Conservation (phyloP, 2,888 invertebrate genomes). For the Parnassius orleans region DNA sequence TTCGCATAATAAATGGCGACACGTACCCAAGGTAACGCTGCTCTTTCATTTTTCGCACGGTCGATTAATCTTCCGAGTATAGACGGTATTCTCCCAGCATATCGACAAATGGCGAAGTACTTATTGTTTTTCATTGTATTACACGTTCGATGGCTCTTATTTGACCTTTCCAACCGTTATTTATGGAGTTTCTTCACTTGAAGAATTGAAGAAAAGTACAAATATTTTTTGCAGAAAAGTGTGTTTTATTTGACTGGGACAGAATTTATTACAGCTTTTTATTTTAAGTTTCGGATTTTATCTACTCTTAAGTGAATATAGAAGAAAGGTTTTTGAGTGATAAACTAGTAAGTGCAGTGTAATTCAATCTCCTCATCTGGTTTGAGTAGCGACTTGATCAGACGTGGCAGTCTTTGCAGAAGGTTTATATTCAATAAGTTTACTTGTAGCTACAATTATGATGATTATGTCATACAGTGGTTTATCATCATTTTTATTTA, state of each 20-base stretch:
- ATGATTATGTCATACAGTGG: too few species aligned
- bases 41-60: slow-evolving; percentile 66
- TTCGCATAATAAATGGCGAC: slow-evolving; percentile 63
- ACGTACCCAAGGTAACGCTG: slow-evolving; percentile 59
- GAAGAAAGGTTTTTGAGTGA: too few species aligned
- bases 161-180: slow-evolving; percentile 13
- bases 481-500: too few species aligned
- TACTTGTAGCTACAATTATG: too few species aligned
- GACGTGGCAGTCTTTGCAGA: too few species aligned
- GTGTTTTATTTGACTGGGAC: background rate
- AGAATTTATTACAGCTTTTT: too few species aligned
- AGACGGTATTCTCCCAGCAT: slow-evolving; percentile 21
- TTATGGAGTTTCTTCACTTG: background rate
- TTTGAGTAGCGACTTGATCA: too few species aligned
- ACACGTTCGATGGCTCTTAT: slow-evolving; percentile 8
- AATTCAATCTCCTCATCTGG: too few species aligned
- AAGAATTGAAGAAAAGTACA: background rate
- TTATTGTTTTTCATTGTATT: slow-evolving; percentile 29
- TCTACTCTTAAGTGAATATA: too few species aligned
- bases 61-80: slow-evolving; percentile 57
- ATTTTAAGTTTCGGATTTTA: too few species aligned
- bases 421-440: too few species aligned
- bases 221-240: background rate
- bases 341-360: too few species aligned
- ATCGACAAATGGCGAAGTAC: slow-evolving; percentile 29